Evolutionary conservation across 1,140 invertebrate genomes (phyloP).

Genomic region (Neodiprion lecontei): DNA sequence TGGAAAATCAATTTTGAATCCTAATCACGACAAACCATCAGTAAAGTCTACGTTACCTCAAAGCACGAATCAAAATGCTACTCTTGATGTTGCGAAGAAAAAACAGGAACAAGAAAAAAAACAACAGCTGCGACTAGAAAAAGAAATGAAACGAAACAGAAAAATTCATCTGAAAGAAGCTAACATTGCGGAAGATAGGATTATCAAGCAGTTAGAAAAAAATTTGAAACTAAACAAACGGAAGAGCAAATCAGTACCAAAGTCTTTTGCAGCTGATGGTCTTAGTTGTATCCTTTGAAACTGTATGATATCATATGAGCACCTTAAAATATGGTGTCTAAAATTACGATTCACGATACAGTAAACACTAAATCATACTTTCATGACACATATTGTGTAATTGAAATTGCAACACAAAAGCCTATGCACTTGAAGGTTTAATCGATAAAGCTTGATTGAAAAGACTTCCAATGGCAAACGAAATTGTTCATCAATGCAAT

Average conservation of each 20-base stretch:
- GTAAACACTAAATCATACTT: conserved; percentile 14
- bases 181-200: conserved; percentile 80
- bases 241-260: conserved; percentile 77
- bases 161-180: conserved; percentile 71
- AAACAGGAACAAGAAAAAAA: conserved; percentile 52
- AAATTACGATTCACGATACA: conserved; percentile 12
- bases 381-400: conserved; percentile 15
- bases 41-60: conserved; percentile 26
- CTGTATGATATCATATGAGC: conserved; percentile 10
- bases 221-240: conserved; percentile 82
- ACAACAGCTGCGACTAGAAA: conserved; percentile 59
- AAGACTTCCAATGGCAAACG: no score
- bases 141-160: conserved; percentile 66
- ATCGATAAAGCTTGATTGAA: no score
- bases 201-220: conserved; percentile 84
- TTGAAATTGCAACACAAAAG: not conserved
- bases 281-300: conserved; percentile 83
- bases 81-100: conserved; percentile 40
- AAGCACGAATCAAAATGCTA: conserved; percentile 31
- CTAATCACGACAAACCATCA: conserved; percentile 27
- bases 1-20: conserved; percentile 33
- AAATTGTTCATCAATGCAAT: no score
- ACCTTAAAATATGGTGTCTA: conserved; percentile 19
- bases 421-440: no score
- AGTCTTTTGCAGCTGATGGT: conserved; percentile 82